Evolutionary conservation across 2,888 invertebrate species (phyloP).

Genomic region (Stegana nigrithorax): DNA sequence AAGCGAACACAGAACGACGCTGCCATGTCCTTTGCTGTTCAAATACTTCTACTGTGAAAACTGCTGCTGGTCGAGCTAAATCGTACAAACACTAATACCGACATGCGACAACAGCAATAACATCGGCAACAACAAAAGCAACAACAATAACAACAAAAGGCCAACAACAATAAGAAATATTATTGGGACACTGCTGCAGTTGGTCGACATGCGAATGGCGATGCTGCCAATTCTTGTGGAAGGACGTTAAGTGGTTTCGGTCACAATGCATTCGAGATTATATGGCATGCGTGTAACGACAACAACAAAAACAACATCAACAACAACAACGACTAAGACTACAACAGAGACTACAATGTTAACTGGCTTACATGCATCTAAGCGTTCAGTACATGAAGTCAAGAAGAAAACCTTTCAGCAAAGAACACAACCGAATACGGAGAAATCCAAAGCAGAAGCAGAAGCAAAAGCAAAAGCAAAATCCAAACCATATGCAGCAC

Average conservation of each 20-base stretch:
- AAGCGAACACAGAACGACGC: background rate
- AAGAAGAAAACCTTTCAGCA: too few species aligned
- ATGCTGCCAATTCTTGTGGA: conserved; percentile 11
- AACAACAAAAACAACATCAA: background rate
- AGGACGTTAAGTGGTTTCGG: background rate
- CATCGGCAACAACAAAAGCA: background rate
- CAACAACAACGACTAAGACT: background rate
- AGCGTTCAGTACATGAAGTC: too few species aligned
- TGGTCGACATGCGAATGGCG: too few species aligned
- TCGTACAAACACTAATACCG: background rate
- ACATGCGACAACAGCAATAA: too few species aligned
- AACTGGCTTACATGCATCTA: conserved; percentile 1
- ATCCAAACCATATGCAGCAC: too few species aligned
- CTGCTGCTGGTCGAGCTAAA: background rate
- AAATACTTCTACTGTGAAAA: background rate
- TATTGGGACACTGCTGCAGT: background rate
- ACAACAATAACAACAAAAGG: background rate
- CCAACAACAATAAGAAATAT: background rate
- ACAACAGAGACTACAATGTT: background rate
- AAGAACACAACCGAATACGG: too few species aligned
- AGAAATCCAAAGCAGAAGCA: too few species aligned
- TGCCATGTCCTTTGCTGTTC: too few species aligned
- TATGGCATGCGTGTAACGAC: too few species aligned
- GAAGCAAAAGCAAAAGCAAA: too few species aligned
- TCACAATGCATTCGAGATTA: too few species aligned